phyloP scores from a whole-genome alignment of 2,888 invertebrate genomes.

The Tubiluchus corallicola region DNA sequence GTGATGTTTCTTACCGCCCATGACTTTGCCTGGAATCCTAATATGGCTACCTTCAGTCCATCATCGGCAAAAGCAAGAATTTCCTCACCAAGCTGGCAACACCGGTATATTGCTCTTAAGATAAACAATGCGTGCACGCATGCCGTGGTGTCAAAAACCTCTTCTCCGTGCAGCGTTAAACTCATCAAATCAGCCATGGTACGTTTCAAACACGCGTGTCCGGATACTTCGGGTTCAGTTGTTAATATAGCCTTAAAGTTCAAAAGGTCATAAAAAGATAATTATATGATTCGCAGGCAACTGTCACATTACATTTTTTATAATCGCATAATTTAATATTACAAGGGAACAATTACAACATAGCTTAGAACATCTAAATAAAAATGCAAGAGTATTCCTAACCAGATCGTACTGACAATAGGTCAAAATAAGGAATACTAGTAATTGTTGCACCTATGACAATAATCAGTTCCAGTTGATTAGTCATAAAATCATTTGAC shows the following conservation, averaged over 20 bases:
- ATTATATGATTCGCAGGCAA: too few relatives aligned
- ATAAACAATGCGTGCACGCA: conserved; percentile 64
- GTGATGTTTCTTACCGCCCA: conserved; percentile 52
- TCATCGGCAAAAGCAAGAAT: conserved; percentile 46
- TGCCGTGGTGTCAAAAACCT: not conserved
- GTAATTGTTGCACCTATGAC: too few relatives aligned
- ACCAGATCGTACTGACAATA: too few relatives aligned
- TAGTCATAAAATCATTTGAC: too few relatives aligned
- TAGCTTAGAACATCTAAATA: too few relatives aligned
- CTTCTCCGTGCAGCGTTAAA: conserved; percentile 22
- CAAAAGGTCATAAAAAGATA: conserved; percentile 9
- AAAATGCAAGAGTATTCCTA: too few relatives aligned
- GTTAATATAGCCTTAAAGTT: conserved; percentile 48
- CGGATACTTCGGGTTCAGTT: conserved; percentile 45
- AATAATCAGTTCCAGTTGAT: too few relatives aligned
- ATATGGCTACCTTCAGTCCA: conserved; percentile 49
- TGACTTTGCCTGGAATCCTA: conserved; percentile 47
- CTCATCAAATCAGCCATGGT: conserved; percentile 39
- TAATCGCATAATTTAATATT: too few relatives aligned
- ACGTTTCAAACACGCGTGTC: conserved; percentile 38
- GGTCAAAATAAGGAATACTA: too few relatives aligned
- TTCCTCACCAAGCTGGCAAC: conserved; percentile 51
- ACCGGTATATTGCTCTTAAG: conserved; percentile 55
- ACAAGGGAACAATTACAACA: too few relatives aligned
- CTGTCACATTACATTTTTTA: too few relatives aligned